phyloP scores from a whole-genome alignment of 1,140 invertebrate genomes.

The Chelonus insularis region DNA sequence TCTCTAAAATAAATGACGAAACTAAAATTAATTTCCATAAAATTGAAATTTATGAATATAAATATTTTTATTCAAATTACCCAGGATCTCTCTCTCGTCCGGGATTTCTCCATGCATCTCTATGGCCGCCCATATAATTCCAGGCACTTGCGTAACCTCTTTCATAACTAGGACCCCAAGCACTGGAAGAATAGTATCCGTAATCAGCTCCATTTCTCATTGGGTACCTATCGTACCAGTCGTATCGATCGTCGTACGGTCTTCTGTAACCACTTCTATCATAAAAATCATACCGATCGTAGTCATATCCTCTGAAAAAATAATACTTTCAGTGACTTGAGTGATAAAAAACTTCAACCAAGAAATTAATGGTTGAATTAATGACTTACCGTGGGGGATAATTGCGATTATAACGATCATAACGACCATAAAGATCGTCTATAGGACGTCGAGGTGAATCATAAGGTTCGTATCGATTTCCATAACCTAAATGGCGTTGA shows the following conservation, averaged over 20 bases:
- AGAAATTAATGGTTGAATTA: not conserved
- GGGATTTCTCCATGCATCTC: conserved; percentile 19
- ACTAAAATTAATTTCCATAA: not conserved
- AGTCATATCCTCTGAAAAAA: conserved; percentile 34
- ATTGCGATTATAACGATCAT: conserved; percentile 42
- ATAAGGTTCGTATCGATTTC: conserved; percentile 43
- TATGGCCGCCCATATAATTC: conserved; percentile 43
- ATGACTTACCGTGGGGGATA: conserved; percentile 16
- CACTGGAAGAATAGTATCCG: conserved; percentile 59
- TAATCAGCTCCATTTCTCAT: conserved; percentile 44
- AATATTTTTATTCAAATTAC: conserved; percentile 6
- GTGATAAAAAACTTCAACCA: conserved; percentile 4
- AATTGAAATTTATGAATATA: not conserved
- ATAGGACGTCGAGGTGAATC: conserved; percentile 33
- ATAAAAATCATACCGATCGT: conserved; percentile 43
- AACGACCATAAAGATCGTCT: conserved; percentile 40
- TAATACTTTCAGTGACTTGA: too few species aligned
- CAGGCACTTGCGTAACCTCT: conserved; percentile 52
- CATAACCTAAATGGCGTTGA: conserved; percentile 37
- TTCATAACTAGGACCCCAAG: conserved; percentile 43
- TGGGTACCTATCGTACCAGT: conserved; percentile 34
- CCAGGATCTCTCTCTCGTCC: conserved; percentile 20
- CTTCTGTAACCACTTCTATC: conserved; percentile 39
- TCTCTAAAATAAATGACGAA: conserved; percentile 28
- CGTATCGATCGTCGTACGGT: conserved; percentile 37